Base-by-base conservation (phyloP, 1,140 invertebrate genomes). In the Caerostris extrusa region DNA sequence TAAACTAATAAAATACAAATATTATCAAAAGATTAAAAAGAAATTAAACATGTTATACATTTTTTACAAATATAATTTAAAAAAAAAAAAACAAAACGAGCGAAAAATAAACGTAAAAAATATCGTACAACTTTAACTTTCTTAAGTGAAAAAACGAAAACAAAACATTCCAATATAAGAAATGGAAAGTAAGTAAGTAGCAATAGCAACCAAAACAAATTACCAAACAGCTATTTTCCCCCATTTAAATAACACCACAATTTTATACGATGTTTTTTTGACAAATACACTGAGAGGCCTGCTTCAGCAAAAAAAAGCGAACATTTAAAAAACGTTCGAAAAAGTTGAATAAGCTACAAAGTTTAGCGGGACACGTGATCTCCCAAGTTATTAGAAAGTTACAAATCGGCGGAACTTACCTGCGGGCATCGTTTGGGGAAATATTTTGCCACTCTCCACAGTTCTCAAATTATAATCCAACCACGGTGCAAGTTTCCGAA, bases 311-410 rank as follows among this genome's bases (percentile, higher is more conserved):
- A 64, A 12, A 64, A 17, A 14, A 77, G 69, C 69, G 69, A 50
- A 77, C 69, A 77, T 77, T 61, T 77, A 77, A n/a, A n/a, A n/a
- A n/a, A 77, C 34, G 82, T 85, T 57, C 55, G 14, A 58, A 12
- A 7, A 60, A 17, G n/a, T n/a, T n/a, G n/a, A n/a, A 85, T 85
- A 85, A 85, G 82, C 55, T 57, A 85, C 82, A 77, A 77, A 77
- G 69, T 77, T 77, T 77, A 53, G 69, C 69, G 56, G 19, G n/a
- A 12, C 82, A 85, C 82, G 82, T 85, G 82, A 85, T 85, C 17
- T n/a, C n/a, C 56, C n/a, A 85, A 85, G 82, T 85, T 85, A 85
- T 85, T 85, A 85, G 82, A 85, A 85, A 85, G 82, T 85, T 57
- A 85, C 82, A 85, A 85, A 85, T 85, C 82, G 56, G 19, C 17